phyloP scores from a whole-genome alignment of 2,797 vertebrate species.

The Chiloscyllium punctatum region DNA sequence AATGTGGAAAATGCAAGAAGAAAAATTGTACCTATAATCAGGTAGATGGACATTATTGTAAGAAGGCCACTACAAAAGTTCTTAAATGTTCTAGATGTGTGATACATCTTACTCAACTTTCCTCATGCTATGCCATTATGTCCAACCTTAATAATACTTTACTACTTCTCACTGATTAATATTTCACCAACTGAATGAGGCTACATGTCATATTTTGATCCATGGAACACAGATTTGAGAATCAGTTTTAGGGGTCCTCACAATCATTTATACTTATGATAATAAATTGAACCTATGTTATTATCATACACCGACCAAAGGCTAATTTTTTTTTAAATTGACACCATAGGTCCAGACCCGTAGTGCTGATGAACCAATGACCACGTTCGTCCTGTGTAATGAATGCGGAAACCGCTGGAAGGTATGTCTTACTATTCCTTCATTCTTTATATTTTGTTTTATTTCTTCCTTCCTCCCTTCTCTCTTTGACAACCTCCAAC shows the following conservation, averaged over 20 bases:
- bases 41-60: constrained; percentile 55
- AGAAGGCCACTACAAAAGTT: too few relatives aligned
- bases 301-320: neutral
- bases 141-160: neutral
- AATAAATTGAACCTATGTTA: neutral
- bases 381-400: constrained; percentile 92
- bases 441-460: neutral
- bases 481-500: neutral
- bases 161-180: neutral
- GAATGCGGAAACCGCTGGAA: constrained; percentile 99
- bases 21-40: constrained; percentile 98
- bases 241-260: neutral
- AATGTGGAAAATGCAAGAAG: constrained; percentile 91
- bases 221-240: neutral
- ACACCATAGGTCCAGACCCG: constrained; percentile 82
- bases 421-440: constrained; percentile 56
- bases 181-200: neutral
- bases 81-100: neutral
- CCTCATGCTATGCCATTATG: neutral
- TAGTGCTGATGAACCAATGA: constrained; percentile 97
- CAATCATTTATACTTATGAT: neutral
- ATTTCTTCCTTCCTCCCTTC: neutral
- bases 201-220: neutral
- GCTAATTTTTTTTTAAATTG: neutral
- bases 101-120: neutral